These are phyloP conservation scores for Protula sp. DNA, from an alignment of 2,888 invertebrate species.

Conservation along the genomic window DNA sequence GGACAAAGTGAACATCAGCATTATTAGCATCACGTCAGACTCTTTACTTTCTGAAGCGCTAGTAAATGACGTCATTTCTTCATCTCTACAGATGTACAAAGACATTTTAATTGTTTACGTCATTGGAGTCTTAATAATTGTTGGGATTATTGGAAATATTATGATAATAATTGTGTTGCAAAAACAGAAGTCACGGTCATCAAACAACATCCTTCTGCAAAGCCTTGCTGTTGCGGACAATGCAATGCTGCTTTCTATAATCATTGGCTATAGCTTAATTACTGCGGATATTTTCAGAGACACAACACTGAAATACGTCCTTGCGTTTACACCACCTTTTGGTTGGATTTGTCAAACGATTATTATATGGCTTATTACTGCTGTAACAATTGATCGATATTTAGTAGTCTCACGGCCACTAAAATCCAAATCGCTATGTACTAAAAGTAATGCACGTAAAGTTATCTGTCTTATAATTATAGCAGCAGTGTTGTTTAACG, in stretches of 20 bases:
- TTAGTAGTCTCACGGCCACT: constrained; percentile 9
- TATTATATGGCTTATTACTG: constrained; percentile 10
- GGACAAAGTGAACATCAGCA: too few relatives aligned
- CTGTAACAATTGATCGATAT: constrained; percentile 9
- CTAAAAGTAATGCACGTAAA: constrained; percentile 2
- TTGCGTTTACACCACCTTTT: constrained; percentile 10
- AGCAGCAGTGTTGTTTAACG: constrained; percentile 8
- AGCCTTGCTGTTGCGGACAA: constrained; percentile 8
- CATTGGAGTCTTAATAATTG: constrained; percentile 5
- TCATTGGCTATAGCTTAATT: constrained; percentile 7
- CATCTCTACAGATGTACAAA: too few relatives aligned
- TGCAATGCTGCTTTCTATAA: constrained; percentile 4
- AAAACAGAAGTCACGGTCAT: constrained; percentile 4
- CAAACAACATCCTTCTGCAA: constrained; percentile 8
- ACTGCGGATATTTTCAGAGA: not conserved
- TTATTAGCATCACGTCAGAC: too few relatives aligned
- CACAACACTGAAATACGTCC: not conserved
- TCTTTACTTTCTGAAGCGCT: too few relatives aligned
- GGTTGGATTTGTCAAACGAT: constrained; percentile 15
- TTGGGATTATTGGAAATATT: constrained; percentile 7
- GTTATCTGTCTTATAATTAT: not conserved
- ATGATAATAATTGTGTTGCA: constrained; percentile 1
- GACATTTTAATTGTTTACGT: constrained; percentile 8
- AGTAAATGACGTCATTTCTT: too few relatives aligned
- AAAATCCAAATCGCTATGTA: constrained; percentile 5